Percentiles rank a stretch among this genome's conserved stretches.
phyloP scores from a whole-genome alignment of 2,113 vertebrate species.

The Albula goreensis region DNA sequence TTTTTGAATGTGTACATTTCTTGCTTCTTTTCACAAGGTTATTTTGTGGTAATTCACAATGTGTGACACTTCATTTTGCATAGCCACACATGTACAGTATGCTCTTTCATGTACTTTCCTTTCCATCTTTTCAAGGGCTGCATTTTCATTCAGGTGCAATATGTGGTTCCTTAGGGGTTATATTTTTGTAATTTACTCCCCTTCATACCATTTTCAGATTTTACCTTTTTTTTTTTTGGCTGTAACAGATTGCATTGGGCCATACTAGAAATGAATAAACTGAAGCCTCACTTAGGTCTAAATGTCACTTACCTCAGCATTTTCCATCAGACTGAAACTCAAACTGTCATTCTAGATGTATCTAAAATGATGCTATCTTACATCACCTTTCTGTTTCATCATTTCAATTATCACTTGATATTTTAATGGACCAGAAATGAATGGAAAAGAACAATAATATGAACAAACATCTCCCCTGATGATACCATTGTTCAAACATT shows the following conservation, averaged over 20 bases:
- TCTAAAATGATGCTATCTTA: neutral
- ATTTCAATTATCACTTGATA: slow-evolving; percentile 26
- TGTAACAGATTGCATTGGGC: neutral
- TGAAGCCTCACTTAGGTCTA: neutral
- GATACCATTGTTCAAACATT: slow-evolving; percentile 11
- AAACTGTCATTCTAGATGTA: slow-evolving; percentile 5
- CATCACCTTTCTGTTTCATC: slow-evolving; percentile 8
- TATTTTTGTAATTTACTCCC: neutral
- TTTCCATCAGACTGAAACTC: slow-evolving; percentile 11
- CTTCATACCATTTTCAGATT: neutral
- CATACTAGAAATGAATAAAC: neutral
- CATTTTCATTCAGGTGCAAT: neutral
- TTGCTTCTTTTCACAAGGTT: neutral
- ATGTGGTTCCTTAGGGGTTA: neutral
- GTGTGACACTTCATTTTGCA: neutral
- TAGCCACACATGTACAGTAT: neutral
- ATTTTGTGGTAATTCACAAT: neutral
- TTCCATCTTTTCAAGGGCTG: neutral
- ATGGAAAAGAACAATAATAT: neutral
- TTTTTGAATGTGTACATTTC: too few relatives aligned
- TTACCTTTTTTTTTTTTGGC: neutral
- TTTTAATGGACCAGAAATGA: slow-evolving; percentile 27
- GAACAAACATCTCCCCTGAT: neutral
- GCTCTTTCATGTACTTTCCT: neutral
- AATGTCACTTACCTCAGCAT: slow-evolving; percentile 6